A percentile compares a stretch with the other conserved stretches of the same genome.
phyloP scores from a whole-genome alignment of 2,888 invertebrate species.

The Ceramica pisi region DNA sequence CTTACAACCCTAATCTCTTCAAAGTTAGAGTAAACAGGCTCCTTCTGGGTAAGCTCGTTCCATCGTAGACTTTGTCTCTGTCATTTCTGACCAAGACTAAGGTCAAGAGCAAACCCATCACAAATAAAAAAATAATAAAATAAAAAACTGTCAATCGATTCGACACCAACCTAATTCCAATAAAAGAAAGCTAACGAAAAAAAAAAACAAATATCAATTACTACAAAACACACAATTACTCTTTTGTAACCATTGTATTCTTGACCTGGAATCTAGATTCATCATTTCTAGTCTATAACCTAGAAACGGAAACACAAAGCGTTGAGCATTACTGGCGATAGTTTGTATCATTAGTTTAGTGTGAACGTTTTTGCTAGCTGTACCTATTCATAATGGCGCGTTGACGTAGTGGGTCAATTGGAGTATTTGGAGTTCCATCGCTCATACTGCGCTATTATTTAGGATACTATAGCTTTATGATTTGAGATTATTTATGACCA shows the following conservation, averaged over 20 bases:
- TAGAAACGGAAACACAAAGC: constrained; percentile 15
- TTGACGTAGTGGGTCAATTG: constrained; percentile 39
- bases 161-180: not conserved
- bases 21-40: too few relatives aligned
- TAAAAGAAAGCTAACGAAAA: not conserved
- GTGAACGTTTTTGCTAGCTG: constrained; percentile 35
- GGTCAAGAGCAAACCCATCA: too few relatives aligned
- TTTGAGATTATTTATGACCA: too few relatives aligned
- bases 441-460: constrained; percentile 23
- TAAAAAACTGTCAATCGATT: too few relatives aligned
- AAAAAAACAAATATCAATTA: not conserved
- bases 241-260: constrained; percentile 14
- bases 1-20: too few relatives aligned
- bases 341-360: constrained; percentile 41
- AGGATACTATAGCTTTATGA: not conserved
- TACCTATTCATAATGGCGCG: constrained; percentile 40
- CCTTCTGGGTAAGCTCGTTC: too few relatives aligned
- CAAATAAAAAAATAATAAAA: too few relatives aligned
- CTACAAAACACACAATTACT: constrained; percentile 11
- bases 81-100: too few relatives aligned
- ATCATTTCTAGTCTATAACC: constrained; percentile 7
- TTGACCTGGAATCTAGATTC: constrained; percentile 16
- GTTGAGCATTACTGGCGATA: constrained; percentile 14
- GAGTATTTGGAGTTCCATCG: constrained; percentile 36
- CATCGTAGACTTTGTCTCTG: too few relatives aligned